Base-by-base conservation (phyloP, 2,888 invertebrate genomes). In the Cephus spinipes region DNA sequence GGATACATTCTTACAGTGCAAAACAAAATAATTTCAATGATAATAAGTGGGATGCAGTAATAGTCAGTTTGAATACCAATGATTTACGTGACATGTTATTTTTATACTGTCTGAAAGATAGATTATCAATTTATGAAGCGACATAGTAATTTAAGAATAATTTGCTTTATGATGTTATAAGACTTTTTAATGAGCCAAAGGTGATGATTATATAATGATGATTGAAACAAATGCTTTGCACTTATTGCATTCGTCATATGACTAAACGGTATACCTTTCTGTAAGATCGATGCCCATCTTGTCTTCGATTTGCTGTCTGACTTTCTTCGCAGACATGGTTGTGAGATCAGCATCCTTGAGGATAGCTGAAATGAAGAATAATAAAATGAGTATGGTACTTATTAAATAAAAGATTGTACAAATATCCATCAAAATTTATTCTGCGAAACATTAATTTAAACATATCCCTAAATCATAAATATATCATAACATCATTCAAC, bases 321-420 rank as follows among this genome's bases (percentile, higher is more conserved):
- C 97, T 91, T 97, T 97, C 90, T 98, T 98, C 11, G 97, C 96
- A 4, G 98, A 97, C 83, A 96, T 96, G 77, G 95, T 94, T 12
- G 95, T 94, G 33, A 98, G 93, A 90, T 98, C 97, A 12, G 97
- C 97, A 91, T 95, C 95, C 92, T 97, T 96, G 35, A 98, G 93
- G 89, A 98, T 97, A 78, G 95, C 97, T 97, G 92, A 6, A 92
- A 86, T 69, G 88, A 83, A 81, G 83, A 83, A 83, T 80, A 82
- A 81, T 36, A 73, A 73, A 78, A 74, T 33, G 40, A 75, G 73
- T 77, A 74, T 40, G 31, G 2, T 55, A 55, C 55, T 23, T 23
- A 55, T 9, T 55, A 23, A 55, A 68, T 11, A 77, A 34, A 76
- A 12, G 12, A 69, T 75, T 23, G 36, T 12, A 74, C 68, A 55